Base-by-base conservation (phyloP, 2,113 vertebrate genomes). In the Apodemus speciosus region DNA sequence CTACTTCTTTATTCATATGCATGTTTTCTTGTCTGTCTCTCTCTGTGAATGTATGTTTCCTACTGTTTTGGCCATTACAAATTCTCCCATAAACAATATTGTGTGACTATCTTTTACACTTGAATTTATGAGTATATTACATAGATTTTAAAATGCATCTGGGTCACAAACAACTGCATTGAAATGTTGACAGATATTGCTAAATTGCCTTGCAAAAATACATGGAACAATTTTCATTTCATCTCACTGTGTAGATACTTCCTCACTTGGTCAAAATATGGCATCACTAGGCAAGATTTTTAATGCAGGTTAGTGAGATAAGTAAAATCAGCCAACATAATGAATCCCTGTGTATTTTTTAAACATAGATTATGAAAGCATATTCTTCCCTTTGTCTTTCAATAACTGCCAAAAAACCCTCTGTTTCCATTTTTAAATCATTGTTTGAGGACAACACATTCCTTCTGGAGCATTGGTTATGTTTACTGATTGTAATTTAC, bases 401-500 rank as follows among this genome's bases (percentile, higher is more conserved):
- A 86, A 76, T 94, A 75, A 95, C n/a, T 86, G 73, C 73, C 75
- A 92, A 86, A 60, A 89, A 93, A 89, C 66, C n/a, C 38, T 85
- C 86, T 94, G 72, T 95, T 94, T 91, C 49, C 93, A 80, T 94
- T 96, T 95, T 91, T 62, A 94, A 92, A 95, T 95, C 49, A 91
- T 58, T 97, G 86, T 96, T 92, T 95, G 92, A 90, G 83, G 75
- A 91, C 91, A 96, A 89, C 88, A 64, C 43, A 84, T 96, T 85
- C 71, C 69, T 95, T 97, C 56, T 93, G 92, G 66, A 58, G 77
- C 79, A 76, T 38, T 4, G 5, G 86, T 83, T 96, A 66, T 96
- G 73, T 92, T 94, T 96, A 58, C 64, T 84, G 95, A 95, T 95
- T 91, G 58, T 94, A 94, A 96, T 95, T 97, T 97, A 92, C 77